These are phyloP conservation scores for Drosophila lutescens DNA, from an alignment of 2,888 invertebrate species.

Conservation along the genomic window DNA sequence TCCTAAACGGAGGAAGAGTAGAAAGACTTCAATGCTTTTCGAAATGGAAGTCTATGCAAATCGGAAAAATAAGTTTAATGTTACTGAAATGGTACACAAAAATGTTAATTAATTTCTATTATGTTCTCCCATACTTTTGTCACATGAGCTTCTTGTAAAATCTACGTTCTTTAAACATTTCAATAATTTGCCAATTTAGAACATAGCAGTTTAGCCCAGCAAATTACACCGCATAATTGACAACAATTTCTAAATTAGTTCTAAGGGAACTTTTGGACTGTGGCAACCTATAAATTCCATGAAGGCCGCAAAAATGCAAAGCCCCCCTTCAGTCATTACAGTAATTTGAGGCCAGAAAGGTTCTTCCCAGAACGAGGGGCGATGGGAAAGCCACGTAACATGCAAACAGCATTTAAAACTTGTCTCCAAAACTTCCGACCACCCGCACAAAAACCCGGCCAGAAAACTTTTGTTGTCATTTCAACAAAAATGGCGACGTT, in stretches of 20 bases:
- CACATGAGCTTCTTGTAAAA: not conserved
- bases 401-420: conserved; percentile 82
- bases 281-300: conserved; percentile 29
- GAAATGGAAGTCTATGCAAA: too few relatives aligned
- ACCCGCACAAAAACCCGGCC: conserved; percentile 29
- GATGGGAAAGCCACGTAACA: conserved; percentile 62
- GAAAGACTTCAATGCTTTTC: too few relatives aligned
- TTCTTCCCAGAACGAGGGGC: conserved; percentile 30
- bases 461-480: conserved; percentile 70
- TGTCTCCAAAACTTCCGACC: conserved; percentile 49
- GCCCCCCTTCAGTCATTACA: conserved; percentile 19
- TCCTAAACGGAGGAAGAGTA: too few relatives aligned
- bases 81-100: too few relatives aligned
- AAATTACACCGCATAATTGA: conserved; percentile 18
- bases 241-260: conserved; percentile 27
- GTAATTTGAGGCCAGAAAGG: conserved; percentile 57
- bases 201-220: conserved; percentile 7
- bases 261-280: conserved; percentile 13
- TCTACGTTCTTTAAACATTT: not conserved
- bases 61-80: not conserved
- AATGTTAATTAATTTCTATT: too few relatives aligned
- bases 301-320: conserved; percentile 37
- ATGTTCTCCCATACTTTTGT: not conserved
- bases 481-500: conserved; percentile 65
- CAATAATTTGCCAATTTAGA: not conserved